Conservation (phyloP, 2,888 invertebrate species). For the Achlya flavicornis region DNA sequence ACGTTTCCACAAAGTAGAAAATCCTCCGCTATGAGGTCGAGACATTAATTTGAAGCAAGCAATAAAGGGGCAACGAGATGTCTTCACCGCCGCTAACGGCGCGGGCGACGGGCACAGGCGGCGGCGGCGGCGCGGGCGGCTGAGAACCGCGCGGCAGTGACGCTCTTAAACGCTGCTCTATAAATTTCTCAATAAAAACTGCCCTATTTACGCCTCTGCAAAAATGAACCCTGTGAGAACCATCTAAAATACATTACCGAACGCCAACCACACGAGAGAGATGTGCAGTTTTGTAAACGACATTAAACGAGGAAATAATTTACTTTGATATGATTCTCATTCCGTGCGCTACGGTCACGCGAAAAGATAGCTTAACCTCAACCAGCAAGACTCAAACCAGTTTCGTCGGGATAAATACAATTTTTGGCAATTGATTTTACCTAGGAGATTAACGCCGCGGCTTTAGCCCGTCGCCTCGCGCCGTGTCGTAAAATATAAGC, state of each 20-base stretch:
- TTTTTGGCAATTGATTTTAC: slow-evolving; percentile 81
- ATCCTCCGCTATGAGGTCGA: slow-evolving; percentile 70
- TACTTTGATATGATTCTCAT: slow-evolving; percentile 76
- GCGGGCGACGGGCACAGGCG: background rate
- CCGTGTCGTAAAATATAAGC: slow-evolving; percentile 79
- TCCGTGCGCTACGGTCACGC: slow-evolving; percentile 45
- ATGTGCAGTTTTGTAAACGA: slow-evolving; percentile 68
- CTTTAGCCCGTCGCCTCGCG: slow-evolving; percentile 61
- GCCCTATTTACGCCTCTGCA: slow-evolving; percentile 39
- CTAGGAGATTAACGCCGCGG: slow-evolving; percentile 75
- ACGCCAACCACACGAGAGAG: slow-evolving; percentile 44
- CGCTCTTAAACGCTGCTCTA: slow-evolving; percentile 73
- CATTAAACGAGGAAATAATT: slow-evolving; percentile 67
- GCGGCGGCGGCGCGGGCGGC: slow-evolving; percentile 27
- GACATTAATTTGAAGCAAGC: slow-evolving; percentile 82
- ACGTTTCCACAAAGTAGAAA: slow-evolving; percentile 74
- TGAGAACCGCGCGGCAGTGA: slow-evolving; percentile 50
- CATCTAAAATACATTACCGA: slow-evolving; percentile 49
- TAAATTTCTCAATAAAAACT: slow-evolving; percentile 78
- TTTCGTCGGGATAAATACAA: slow-evolving; percentile 55
- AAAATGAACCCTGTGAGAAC: slow-evolving; percentile 62
- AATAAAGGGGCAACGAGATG: slow-evolving; percentile 79
- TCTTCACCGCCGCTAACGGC: slow-evolving; percentile 55
- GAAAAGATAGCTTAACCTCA: slow-evolving; percentile 59
- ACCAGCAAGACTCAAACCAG: slow-evolving; percentile 48